These are phyloP conservation scores for Ceratina japonica DNA, from an alignment of 1,140 invertebrate species.

Conservation along the genomic window DNA sequence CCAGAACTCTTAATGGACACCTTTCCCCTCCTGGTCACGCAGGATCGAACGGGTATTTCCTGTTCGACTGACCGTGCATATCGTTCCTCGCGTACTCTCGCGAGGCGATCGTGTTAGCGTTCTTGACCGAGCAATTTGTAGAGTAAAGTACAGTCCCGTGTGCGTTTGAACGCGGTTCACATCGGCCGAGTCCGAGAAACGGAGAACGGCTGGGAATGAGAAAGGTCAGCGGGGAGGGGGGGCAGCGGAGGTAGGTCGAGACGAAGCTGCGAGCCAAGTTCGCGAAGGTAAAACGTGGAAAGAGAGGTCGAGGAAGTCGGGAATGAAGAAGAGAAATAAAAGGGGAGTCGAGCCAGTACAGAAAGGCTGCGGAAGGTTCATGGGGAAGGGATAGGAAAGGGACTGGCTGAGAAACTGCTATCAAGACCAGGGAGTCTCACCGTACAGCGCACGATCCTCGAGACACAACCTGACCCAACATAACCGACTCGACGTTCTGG, in stretches of 20 bases:
- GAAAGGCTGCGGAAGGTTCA: slow-evolving; percentile 19
- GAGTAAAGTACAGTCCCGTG: slow-evolving; percentile 1
- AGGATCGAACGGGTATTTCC: slow-evolving; percentile 27
- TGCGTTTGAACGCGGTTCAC: neutral
- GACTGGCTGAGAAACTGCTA: slow-evolving; percentile 50
- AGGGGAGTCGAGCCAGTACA: slow-evolving; percentile 1
- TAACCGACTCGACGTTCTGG: neutral
- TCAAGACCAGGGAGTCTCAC: slow-evolving; percentile 8
- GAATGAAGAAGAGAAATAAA: slow-evolving; percentile 24
- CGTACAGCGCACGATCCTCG: neutral
- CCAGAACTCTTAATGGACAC: slow-evolving; percentile 28
- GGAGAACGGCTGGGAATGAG: slow-evolving; percentile 10
- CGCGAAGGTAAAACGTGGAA: slow-evolving; percentile 36
- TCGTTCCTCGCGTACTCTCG: neutral
- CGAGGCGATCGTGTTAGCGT: neutral
- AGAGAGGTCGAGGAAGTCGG: slow-evolving; percentile 13
- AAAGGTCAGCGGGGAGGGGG: neutral
- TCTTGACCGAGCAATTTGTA: slow-evolving; percentile 43
- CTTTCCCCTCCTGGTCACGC: neutral
- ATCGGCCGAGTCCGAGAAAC: slow-evolving; percentile 10
- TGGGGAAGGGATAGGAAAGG: slow-evolving; percentile 2
- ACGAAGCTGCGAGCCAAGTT: slow-evolving; percentile 32
- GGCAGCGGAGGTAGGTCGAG: too few relatives aligned
- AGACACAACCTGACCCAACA: slow-evolving; percentile 39
- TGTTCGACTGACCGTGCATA: neutral